A percentile compares a stretch with the other conserved stretches of the same genome.
These are phyloP conservation scores for Blastobasis adustella DNA, from an alignment of 2,888 invertebrate genomes.

Conservation along the genomic window DNA sequence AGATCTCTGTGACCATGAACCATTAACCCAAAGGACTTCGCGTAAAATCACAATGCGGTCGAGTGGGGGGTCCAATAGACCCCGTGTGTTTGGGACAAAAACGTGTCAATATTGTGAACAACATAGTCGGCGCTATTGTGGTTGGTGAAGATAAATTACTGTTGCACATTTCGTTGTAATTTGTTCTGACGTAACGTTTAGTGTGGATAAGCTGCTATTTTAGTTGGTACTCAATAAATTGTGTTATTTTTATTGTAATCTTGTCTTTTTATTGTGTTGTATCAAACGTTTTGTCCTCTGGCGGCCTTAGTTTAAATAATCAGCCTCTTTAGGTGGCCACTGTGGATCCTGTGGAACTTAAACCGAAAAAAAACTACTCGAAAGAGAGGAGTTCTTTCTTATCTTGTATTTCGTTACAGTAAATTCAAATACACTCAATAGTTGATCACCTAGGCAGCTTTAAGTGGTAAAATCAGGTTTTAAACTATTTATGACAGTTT, in stretches of 20 bases:
- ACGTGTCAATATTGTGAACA: slow-evolving; percentile 72
- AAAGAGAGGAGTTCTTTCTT: too few species aligned
- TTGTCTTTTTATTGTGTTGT: neutral
- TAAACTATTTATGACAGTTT: too few species aligned
- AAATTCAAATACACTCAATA: too few species aligned
- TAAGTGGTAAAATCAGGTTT: too few species aligned
- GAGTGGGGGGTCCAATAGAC: slow-evolving; percentile 57
- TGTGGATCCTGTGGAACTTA: too few species aligned
- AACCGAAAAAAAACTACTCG: too few species aligned
- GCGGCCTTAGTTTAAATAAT: too few species aligned
- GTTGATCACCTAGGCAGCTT: too few species aligned
- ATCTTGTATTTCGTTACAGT: too few species aligned
- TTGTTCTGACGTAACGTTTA: slow-evolving; percentile 50
- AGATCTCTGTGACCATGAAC: too few species aligned
- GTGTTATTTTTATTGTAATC: neutral
- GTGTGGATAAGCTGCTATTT: slow-evolving; percentile 30
- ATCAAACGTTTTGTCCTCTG: too few species aligned
- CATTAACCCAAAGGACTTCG: slow-evolving; percentile 22
- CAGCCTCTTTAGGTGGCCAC: too few species aligned
- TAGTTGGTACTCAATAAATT: neutral
- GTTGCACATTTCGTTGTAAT: slow-evolving; percentile 51
- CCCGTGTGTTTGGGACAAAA: slow-evolving; percentile 51
- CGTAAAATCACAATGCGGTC: slow-evolving; percentile 50
- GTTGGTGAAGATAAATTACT: slow-evolving; percentile 64
- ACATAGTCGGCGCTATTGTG: slow-evolving; percentile 65